phyloP scores from a whole-genome alignment of 2,888 invertebrate genomes.

The Eurytoma adleriae region DNA sequence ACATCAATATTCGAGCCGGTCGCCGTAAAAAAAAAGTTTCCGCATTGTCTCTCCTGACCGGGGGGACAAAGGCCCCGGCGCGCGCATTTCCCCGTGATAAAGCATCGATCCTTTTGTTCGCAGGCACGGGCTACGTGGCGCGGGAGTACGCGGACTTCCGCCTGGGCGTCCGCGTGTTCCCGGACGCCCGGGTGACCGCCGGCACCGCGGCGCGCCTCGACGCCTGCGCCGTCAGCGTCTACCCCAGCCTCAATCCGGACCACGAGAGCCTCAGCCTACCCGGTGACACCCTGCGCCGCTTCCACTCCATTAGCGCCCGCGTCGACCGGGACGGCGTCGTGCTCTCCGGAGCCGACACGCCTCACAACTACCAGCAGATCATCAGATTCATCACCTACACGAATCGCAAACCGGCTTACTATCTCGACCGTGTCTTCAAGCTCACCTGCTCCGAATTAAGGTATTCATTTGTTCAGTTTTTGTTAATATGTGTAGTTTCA shows the following conservation, averaged over 20 bases:
- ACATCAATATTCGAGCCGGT: background rate
- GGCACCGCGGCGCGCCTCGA: constrained; percentile 83
- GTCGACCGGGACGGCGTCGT: constrained; percentile 94
- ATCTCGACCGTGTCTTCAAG: constrained; percentile 96
- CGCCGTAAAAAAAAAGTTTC: constrained; percentile 12
- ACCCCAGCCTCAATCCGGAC: constrained; percentile 96
- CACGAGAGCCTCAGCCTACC: constrained; percentile 93
- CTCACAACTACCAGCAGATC: constrained; percentile 87
- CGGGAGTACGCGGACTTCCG: constrained; percentile 91
- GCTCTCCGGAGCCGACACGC: constrained; percentile 86
- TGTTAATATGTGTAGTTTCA: no score
- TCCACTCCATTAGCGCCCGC: constrained; percentile 86
- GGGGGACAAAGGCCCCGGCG: no score
- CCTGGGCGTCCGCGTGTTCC: constrained; percentile 91
- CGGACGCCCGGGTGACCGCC: constrained; percentile 87
- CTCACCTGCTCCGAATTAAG: constrained; percentile 93
- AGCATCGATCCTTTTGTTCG: background rate
- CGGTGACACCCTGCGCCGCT: constrained; percentile 82
- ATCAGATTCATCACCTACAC: constrained; percentile 92
- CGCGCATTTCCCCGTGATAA: no score
- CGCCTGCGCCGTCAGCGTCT: constrained; percentile 95
- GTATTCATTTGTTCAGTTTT: no score
- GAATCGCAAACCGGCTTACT: constrained; percentile 97
- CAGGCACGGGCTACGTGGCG: constrained; percentile 86
- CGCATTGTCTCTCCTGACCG: constrained; percentile 12